Percentiles rank a stretch among this genome's conserved stretches.
phyloP scores from a whole-genome alignment of 2,113 vertebrate genomes.

The Sinocyclocheilus maitianheensis region DNA sequence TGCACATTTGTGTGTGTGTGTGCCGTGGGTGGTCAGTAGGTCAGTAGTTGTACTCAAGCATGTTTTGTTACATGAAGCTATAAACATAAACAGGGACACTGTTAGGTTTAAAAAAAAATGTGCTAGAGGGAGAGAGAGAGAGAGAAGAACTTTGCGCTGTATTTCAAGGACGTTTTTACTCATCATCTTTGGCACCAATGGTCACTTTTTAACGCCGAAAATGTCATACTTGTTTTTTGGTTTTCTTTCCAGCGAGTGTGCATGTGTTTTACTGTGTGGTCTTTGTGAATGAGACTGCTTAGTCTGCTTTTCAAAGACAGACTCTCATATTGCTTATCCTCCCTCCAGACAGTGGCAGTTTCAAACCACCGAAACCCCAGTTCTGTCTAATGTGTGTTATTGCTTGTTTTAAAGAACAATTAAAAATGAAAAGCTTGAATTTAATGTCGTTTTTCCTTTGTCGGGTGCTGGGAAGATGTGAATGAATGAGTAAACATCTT shows the following conservation, averaged over 20 bases:
- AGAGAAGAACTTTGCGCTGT: neutral
- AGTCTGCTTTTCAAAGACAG: conserved; percentile 34
- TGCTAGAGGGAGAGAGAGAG: neutral
- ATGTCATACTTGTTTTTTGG: conserved; percentile 24
- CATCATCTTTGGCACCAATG: neutral
- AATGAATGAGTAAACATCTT: conserved; percentile 26
- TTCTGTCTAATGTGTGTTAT: conserved; percentile 51
- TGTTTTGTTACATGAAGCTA: neutral
- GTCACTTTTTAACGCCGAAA: neutral
- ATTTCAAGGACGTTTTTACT: neutral
- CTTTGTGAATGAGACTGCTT: conserved; percentile 34
- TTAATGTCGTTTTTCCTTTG: conserved; percentile 28
- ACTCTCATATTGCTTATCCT: conserved; percentile 43
- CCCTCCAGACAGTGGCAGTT: conserved; percentile 47
- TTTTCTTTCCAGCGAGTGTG: conserved; percentile 41
- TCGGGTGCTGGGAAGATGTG: conserved; percentile 24
- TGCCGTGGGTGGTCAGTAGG: conserved; percentile 20
- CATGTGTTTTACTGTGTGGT: conserved; percentile 51
- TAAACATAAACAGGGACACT: neutral
- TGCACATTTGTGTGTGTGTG: conserved; percentile 49
- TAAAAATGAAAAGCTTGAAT: conserved; percentile 45
- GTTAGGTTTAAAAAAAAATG: neutral
- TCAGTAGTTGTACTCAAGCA: conserved; percentile 12
- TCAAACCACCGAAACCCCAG: conserved; percentile 49
- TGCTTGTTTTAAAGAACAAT: conserved; percentile 51